Conservation (phyloP, 2,888 invertebrate genomes). For the Drosophila rubida region DNA sequence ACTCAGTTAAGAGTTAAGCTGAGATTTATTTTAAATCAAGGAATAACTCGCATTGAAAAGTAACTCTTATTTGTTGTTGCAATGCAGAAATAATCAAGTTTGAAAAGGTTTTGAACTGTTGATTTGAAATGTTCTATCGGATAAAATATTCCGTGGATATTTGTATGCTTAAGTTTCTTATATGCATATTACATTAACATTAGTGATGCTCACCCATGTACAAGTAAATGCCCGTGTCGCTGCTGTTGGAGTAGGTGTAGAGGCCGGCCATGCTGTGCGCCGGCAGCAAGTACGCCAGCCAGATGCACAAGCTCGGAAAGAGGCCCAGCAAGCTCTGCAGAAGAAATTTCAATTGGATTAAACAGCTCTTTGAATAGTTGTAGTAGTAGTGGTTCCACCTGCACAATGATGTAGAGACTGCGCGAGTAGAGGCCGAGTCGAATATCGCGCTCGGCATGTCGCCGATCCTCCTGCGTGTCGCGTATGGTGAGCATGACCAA, state of each 20-base stretch:
- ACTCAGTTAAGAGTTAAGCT: too few relatives aligned
- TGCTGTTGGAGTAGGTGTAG: slow-evolving; percentile 89
- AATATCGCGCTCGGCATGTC: slow-evolving; percentile 92
- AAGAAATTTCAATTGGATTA: not conserved
- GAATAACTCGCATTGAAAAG: too few relatives aligned
- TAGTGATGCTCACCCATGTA: slow-evolving; percentile 89
- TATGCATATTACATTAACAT: too few relatives aligned
- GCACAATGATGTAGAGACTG: slow-evolving; percentile 91
- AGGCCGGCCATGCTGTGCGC: slow-evolving; percentile 95
- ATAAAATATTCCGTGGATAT: too few relatives aligned
- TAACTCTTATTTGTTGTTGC: too few relatives aligned
- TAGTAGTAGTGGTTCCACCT: slow-evolving; percentile 86
- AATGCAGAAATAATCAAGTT: too few relatives aligned
- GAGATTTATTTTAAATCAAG: too few relatives aligned
- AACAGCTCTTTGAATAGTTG: not conserved
- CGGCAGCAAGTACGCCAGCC: slow-evolving; percentile 94
- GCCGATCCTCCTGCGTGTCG: slow-evolving; percentile 85
- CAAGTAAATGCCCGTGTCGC: slow-evolving; percentile 89
- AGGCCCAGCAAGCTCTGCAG: slow-evolving; percentile 91
- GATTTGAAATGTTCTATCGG: too few relatives aligned
- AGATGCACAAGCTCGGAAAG: slow-evolving; percentile 91
- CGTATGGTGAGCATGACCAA: slow-evolving; percentile 87
- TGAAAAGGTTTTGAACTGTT: too few relatives aligned
- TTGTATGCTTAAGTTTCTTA: too few relatives aligned
- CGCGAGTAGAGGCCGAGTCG: slow-evolving; percentile 92